A percentile compares a stretch with the other conserved stretches of the same genome.
Evolutionary conservation across 2,888 invertebrate genomes (phyloP).

Genomic region (Hofmannophila pseudospretella): DNA sequence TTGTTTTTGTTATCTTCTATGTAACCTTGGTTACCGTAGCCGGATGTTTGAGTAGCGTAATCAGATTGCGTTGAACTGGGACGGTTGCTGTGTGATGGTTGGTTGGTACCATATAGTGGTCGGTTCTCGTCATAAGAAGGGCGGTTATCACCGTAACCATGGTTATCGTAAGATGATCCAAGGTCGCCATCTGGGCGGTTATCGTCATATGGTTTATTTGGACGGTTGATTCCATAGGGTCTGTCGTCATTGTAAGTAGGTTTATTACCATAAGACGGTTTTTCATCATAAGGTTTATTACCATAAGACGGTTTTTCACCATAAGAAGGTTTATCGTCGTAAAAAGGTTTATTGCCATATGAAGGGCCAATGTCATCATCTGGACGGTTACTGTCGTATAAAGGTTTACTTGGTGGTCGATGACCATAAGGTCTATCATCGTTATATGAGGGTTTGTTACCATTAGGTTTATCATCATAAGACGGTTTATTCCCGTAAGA

Average conservation of each 20-base stretch:
- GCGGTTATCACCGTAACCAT: slow-evolving; percentile 8
- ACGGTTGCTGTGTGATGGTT: slow-evolving; percentile 4
- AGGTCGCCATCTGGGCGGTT: slow-evolving; percentile 16
- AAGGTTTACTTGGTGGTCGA: slow-evolving; percentile 3
- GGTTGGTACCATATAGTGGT: slow-evolving; percentile 10
- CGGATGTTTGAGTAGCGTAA: neutral
- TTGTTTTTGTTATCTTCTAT: neutral
- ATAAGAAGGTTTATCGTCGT: slow-evolving; percentile 13
- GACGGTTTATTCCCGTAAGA: slow-evolving; percentile 14
- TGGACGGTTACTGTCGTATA: slow-evolving; percentile 9
- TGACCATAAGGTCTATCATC: slow-evolving; percentile 12
- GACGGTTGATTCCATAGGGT: slow-evolving; percentile 7
- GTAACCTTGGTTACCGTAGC: slow-evolving; percentile 7
- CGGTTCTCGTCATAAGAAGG: neutral
- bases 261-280: no score
- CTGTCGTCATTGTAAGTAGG: slow-evolving; percentile 16
- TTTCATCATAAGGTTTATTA: slow-evolving; percentile 9
- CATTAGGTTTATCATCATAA: slow-evolving; percentile 10
- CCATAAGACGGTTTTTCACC: slow-evolving; percentile 11
- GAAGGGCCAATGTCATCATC: slow-evolving; percentile 13
- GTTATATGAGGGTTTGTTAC: slow-evolving; percentile 15
- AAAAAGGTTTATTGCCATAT: slow-evolving; percentile 14
- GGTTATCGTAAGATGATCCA: neutral
- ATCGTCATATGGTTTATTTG: slow-evolving; percentile 13
- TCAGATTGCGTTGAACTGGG: slow-evolving; percentile 1